A percentile compares a stretch with the other conserved stretches of the same genome.
Conservation (phyloP, 2,888 invertebrate species). For the Pristionchus japonicus region DNA sequence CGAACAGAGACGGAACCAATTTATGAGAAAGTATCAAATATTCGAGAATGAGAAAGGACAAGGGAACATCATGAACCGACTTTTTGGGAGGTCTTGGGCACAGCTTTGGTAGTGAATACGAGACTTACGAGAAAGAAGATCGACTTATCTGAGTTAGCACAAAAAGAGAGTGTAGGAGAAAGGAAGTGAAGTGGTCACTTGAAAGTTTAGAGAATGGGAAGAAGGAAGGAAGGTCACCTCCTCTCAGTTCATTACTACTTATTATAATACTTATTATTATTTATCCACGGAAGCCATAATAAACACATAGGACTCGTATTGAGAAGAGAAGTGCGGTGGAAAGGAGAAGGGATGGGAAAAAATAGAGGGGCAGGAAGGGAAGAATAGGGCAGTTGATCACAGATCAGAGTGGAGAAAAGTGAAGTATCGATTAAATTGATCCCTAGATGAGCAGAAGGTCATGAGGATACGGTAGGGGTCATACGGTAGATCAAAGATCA, state of each 20-base stretch:
- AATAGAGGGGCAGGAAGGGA: not conserved
- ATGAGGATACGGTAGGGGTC: not conserved
- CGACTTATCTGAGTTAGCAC: constrained; percentile 27
- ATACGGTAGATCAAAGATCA: constrained; percentile 10
- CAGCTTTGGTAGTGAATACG: not conserved
- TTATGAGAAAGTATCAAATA: not conserved
- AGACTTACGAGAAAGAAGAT: not conserved
- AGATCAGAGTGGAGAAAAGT: not conserved
- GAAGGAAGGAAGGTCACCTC: constrained; percentile 10
- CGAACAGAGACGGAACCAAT: not conserved
- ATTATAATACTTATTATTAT: constrained; percentile 15
- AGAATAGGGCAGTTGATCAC: not conserved
- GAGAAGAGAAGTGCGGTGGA: not conserved
- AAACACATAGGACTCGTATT: constrained; percentile 8
- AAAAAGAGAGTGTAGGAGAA: constrained; percentile 33
- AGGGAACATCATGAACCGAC: not conserved
- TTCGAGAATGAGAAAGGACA: not conserved
- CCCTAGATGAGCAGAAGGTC: constrained; percentile 39
- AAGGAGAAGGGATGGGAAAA: constrained; percentile 29
- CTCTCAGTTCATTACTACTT: not conserved
- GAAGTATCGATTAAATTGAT: constrained; percentile 33
- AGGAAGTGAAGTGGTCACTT: constrained; percentile 38
- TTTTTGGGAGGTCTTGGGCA: not conserved
- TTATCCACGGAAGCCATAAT: constrained; percentile 19
- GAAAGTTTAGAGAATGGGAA: constrained; percentile 9